These are phyloP conservation scores for Callyntrura guangdongensis DNA, from an alignment of 2,888 invertebrate genomes.

Conservation along the genomic window DNA sequence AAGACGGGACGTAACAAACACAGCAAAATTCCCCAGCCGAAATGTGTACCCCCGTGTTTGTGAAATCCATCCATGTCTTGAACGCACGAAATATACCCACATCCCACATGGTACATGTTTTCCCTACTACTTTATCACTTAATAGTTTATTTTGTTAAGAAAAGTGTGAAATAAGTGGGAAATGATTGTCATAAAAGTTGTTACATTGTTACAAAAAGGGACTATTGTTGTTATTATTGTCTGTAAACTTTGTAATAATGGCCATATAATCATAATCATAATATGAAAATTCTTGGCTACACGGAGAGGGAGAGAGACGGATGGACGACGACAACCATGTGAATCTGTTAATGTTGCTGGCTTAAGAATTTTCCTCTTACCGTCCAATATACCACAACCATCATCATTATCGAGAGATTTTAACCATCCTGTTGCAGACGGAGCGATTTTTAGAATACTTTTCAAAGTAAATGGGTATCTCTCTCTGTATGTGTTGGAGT, in stretches of 20 bases:
- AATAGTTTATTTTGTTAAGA: neutral
- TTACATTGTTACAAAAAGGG: slow-evolving; percentile 24
- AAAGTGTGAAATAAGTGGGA: slow-evolving; percentile 47
- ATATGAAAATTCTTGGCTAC: slow-evolving; percentile 40
- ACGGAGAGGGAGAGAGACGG: neutral
- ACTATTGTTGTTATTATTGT: slow-evolving; percentile 41
- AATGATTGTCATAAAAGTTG: slow-evolving; percentile 45
- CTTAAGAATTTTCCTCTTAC: no score
- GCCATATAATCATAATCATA: slow-evolving; percentile 11
- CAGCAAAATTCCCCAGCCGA: no score
- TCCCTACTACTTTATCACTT: neutral
- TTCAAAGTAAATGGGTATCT: no score
- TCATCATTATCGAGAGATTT: slow-evolving; percentile 30
- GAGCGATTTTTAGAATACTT: no score
- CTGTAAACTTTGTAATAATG: slow-evolving; percentile 44
- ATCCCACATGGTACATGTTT: no score
- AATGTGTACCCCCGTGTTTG: no score
- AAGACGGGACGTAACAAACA: neutral
- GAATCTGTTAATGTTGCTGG: no score
- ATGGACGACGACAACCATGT: slow-evolving; percentile 16
- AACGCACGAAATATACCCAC: no score
- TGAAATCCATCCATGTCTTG: no score
- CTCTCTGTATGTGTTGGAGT: no score
- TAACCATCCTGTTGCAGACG: no score
- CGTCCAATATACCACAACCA: no score